phyloP scores from a whole-genome alignment of 2,888 invertebrate genomes.

The Lymantria dispar region DNA sequence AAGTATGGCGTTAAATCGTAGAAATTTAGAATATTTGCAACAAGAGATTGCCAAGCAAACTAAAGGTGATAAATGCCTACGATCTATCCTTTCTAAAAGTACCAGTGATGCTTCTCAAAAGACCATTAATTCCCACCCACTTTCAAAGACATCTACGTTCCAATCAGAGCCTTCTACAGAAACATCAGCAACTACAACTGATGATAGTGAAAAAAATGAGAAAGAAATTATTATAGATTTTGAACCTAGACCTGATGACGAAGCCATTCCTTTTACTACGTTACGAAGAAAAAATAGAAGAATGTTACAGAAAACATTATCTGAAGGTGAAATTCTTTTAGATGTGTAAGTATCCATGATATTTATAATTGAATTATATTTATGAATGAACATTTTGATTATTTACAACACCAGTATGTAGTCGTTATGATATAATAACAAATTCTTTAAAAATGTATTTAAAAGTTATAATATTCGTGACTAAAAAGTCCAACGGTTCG shows the following conservation, averaged over 20 bases:
- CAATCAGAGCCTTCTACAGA: constrained; percentile 80
- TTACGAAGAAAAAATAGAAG: constrained; percentile 74
- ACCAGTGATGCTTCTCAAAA: constrained; percentile 74
- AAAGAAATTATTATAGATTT: constrained; percentile 94
- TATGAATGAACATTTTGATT: too few relatives aligned
- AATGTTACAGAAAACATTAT: constrained; percentile 88
- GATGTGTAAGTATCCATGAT: constrained; percentile 71
- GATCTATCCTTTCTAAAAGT: constrained; percentile 72
- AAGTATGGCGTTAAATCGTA: constrained; percentile 77
- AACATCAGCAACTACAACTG: constrained; percentile 76
- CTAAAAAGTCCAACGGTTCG: too few relatives aligned
- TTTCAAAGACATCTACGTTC: constrained; percentile 76
- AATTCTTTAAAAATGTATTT: too few relatives aligned
- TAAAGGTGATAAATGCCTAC: constrained; percentile 61
- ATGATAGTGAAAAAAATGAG: constrained; percentile 84
- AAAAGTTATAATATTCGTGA: too few relatives aligned
- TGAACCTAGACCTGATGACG: constrained; percentile 87
- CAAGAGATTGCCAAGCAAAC: constrained; percentile 79
- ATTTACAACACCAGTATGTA: too few relatives aligned
- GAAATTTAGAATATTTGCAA: constrained; percentile 75
- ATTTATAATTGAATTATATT: neutral
- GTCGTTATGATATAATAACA: too few relatives aligned
- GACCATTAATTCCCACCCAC: constrained; percentile 64
- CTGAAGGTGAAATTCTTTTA: constrained; percentile 90
- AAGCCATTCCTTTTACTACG: constrained; percentile 85